These are phyloP conservation scores for Protobothrops flavoviridis DNA, from an alignment of 2,113 vertebrate species.

Conservation along the genomic window DNA sequence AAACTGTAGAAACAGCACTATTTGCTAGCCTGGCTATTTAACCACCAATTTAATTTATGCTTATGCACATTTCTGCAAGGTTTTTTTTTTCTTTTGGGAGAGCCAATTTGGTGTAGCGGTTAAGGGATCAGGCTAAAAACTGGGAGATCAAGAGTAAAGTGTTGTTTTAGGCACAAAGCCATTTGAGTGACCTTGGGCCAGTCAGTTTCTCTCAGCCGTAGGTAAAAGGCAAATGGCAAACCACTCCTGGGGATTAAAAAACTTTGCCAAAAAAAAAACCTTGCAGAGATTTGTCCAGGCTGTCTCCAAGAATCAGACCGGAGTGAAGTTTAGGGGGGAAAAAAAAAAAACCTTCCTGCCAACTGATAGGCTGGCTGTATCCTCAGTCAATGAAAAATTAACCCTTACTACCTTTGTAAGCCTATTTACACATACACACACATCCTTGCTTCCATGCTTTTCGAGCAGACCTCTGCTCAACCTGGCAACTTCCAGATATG, in stretches of 20 bases:
- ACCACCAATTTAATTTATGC: not conserved
- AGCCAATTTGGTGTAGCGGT: not conserved
- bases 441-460: not conserved
- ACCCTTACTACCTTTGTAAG: not conserved
- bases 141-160: not conserved
- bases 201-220: not conserved
- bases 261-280: not conserved
- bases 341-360: not conserved
- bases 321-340: not conserved
- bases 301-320: not conserved
- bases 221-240: not conserved
- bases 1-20: not conserved
- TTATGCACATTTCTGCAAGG: not conserved
- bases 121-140: not conserved
- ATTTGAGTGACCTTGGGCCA: not conserved
- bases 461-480: not conserved
- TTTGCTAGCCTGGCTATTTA: not conserved
- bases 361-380: not conserved
- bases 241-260: not conserved
- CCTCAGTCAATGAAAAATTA: not conserved
- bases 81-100: not conserved
- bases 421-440: not conserved
- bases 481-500: not conserved
- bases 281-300: not conserved
- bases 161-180: not conserved